Conservation (phyloP, 2,113 vertebrate genomes). For the Mobula birostris region DNA sequence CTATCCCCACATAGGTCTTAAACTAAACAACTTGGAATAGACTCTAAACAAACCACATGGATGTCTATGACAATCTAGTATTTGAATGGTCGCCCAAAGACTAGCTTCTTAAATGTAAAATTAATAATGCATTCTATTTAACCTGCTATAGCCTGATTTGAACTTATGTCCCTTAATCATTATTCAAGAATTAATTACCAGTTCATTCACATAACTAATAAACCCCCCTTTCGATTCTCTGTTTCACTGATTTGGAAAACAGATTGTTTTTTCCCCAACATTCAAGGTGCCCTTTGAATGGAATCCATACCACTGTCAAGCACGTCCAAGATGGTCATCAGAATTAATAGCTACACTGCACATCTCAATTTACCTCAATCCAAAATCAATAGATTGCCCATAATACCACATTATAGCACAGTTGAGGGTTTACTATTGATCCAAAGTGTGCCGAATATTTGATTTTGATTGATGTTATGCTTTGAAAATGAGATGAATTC, state of each 20-base stretch:
- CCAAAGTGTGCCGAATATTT: not conserved
- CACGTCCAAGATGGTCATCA: not conserved
- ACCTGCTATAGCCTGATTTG: no score
- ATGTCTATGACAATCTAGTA: no score
- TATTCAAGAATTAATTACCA: no score
- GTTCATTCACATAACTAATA: no score
- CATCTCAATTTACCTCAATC: not conserved
- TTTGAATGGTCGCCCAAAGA: no score
- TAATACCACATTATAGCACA: not conserved
- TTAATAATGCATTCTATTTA: no score
- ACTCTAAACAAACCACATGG: no score
- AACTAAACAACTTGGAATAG: no score
- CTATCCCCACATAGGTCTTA: no score
- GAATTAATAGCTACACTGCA: not conserved
- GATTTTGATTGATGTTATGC: not conserved
- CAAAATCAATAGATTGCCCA: not conserved
- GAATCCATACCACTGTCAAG: not conserved
- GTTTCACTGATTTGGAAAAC: not conserved
- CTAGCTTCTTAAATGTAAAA: no score
- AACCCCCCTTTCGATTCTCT: not conserved
- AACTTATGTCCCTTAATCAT: no score
- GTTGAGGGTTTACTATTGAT: not conserved
- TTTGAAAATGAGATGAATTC: not conserved
- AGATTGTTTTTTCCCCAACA: not conserved
- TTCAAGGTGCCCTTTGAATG: not conserved